phyloP scores from a whole-genome alignment of 2,797 vertebrate species.

The Myotis vivesi region DNA sequence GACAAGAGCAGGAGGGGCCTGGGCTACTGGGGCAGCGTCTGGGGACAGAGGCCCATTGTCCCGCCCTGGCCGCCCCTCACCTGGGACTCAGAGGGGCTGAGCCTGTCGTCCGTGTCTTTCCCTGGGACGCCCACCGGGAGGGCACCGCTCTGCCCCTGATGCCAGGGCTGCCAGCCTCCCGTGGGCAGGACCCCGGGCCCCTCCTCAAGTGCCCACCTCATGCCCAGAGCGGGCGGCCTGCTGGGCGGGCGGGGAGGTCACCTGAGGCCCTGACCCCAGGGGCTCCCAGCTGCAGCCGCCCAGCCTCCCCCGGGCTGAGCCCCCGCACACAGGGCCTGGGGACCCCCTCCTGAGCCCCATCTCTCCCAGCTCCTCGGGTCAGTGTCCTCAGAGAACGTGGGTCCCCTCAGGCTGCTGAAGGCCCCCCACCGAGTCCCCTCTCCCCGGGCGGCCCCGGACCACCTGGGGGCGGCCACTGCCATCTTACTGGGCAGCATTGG shows the following conservation, averaged over 20 bases:
- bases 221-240: too few relatives aligned
- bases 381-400: neutral
- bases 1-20: neutral
- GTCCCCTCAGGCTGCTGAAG: neutral
- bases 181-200: neutral
- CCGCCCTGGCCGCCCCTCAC: too few relatives aligned
- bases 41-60: neutral
- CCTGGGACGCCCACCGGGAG: neutral
- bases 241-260: neutral
- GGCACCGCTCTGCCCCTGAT: neutral
- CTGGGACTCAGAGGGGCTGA: neutral
- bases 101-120: neutral
- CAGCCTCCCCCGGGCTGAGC: neutral
- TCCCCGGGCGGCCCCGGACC: constrained; percentile 82
- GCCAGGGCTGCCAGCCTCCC: neutral
- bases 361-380: neutral
- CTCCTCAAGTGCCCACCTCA: too few relatives aligned
- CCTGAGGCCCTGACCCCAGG: accelerated
- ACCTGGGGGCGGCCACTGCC: constrained; percentile 89
- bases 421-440: neutral
- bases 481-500: constrained; percentile 99
- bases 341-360: neutral
- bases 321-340: neutral
- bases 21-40: neutral
- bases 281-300: neutral